Evolutionary conservation across 2,113 vertebrate species (phyloP).

Genomic region (Lynx canadensis): DNA sequence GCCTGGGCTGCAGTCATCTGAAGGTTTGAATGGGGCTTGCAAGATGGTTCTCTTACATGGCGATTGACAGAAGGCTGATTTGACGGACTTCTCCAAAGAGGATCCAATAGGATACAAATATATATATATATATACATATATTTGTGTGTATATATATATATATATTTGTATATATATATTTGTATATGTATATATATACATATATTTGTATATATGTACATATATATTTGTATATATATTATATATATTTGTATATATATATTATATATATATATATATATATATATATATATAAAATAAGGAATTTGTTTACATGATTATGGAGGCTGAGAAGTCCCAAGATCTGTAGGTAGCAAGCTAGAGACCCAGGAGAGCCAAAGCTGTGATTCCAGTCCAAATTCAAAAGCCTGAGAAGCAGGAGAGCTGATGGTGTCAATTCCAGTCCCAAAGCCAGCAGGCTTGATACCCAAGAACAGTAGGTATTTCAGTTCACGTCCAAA

Average conservation of each 20-base stretch:
- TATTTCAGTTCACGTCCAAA: neutral
- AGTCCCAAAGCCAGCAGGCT: neutral
- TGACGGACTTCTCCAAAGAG: neutral
- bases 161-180: neutral
- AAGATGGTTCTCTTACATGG: neutral
- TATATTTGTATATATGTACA: neutral
- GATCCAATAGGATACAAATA: neutral
- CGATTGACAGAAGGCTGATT: neutral
- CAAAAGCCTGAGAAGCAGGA: neutral
- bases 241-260: too few relatives aligned
- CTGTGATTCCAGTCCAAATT: neutral
- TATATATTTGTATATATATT: neutral
- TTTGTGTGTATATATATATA: too few relatives aligned
- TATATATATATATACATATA: neutral
- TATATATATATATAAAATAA: neutral
- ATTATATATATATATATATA: neutral
- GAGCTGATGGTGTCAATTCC: neutral
- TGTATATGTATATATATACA: too few relatives aligned
- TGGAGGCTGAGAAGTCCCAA: neutral
- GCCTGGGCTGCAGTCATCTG: neutral
- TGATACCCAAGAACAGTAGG: neutral
- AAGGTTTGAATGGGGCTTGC: neutral
- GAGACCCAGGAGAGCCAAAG: neutral
- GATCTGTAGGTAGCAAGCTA: neutral
- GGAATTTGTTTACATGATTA: neutral